phyloP scores from a whole-genome alignment of 2,888 invertebrate species.

The Pyrrhosoma nymphula region DNA sequence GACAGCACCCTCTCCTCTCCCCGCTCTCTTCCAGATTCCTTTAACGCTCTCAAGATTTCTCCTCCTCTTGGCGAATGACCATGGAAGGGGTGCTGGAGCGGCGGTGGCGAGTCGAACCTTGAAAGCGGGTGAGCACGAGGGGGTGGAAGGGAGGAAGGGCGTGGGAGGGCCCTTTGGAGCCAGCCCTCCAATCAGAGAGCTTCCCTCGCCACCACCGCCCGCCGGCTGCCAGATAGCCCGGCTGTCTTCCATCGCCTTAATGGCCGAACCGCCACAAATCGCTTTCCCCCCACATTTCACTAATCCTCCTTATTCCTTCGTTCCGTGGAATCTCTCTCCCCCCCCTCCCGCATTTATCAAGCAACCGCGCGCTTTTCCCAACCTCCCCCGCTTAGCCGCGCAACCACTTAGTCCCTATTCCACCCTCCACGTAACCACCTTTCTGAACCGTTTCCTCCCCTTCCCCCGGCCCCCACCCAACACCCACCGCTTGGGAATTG shows the following conservation, averaged over 20 bases:
- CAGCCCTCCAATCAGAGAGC: conserved; percentile 32
- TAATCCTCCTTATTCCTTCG: conserved; percentile 52
- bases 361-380: neutral
- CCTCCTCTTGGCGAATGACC: conserved; percentile 1
- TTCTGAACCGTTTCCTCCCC: too few relatives aligned
- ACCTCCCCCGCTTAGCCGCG: neutral
- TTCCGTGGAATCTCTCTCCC: neutral
- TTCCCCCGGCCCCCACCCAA: too few relatives aligned
- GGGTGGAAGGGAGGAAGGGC: neutral
- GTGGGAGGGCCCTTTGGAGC: neutral
- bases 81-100: neutral
- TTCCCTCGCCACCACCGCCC: neutral
- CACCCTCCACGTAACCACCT: neutral
- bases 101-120: neutral
- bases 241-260: conserved; percentile 37
- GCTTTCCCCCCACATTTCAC: conserved; percentile 41
- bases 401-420: neutral
- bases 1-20: neutral
- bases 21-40: neutral
- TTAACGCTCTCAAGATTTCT: neutral
- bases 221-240: neutral
- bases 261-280: conserved; percentile 39
- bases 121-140: neutral
- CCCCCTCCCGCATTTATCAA: neutral
- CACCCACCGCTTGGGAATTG: too few relatives aligned